These are phyloP conservation scores for Steinernema khuongi DNA, from an alignment of 1,140 invertebrate species.

Conservation along the genomic window DNA sequence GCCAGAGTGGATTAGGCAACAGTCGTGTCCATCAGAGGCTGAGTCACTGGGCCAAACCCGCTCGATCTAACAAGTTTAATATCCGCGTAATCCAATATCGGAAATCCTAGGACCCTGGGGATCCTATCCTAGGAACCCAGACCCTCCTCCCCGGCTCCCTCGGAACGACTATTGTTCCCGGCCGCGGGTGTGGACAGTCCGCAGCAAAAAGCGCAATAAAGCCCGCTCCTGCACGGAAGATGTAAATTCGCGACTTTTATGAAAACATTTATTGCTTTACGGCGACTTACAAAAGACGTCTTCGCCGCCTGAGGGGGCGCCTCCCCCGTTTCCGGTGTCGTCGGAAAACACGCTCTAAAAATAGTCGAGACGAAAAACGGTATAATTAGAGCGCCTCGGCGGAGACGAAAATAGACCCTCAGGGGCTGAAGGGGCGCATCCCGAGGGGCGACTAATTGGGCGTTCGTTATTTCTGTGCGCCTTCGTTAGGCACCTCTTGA, in stretches of 20 bases:
- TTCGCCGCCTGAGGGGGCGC: background rate
- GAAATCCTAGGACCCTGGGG: no score
- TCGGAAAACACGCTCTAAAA: conserved; percentile 1
- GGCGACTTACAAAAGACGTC: background rate
- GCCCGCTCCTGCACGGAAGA: background rate
- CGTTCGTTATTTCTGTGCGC: background rate
- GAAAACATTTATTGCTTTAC: conserved; percentile 17
- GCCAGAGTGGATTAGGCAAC: no score
- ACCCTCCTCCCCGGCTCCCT: no score
- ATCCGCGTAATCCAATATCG: no score
- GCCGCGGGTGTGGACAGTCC: background rate
- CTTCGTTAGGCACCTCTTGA: no score
- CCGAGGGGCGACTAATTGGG: background rate
- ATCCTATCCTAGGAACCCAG: no score
- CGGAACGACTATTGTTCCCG: background rate
- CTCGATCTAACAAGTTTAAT: no score
- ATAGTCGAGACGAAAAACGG: background rate
- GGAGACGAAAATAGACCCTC: background rate
- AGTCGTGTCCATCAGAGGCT: no score
- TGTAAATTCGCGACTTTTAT: conserved; percentile 13
- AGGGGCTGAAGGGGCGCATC: no score
- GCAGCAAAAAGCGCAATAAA: background rate
- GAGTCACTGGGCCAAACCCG: no score
- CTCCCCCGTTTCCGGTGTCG: conserved; percentile 2
- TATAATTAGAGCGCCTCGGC: background rate